phyloP scores from a whole-genome alignment of 35 echinoderm and acorn worm genomes.

The Acanthaster planci region DNA sequence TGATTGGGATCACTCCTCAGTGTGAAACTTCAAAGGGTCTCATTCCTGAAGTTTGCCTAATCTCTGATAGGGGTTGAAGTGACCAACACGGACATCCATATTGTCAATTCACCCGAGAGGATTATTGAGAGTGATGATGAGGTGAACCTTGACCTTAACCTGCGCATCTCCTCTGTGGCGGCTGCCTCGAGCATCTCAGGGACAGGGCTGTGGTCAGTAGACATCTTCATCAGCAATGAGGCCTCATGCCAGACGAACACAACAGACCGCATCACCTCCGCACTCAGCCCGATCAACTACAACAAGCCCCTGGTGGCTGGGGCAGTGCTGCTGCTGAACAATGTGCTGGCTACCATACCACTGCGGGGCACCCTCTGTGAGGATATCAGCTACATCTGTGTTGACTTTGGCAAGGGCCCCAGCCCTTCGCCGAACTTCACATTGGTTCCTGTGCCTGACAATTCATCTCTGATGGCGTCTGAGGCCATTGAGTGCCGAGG shows the following conservation, averaged over 20 bases:
- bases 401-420: neutral
- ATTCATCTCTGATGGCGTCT: conserved; percentile 29
- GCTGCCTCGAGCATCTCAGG: conserved; percentile 11
- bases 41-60: neutral
- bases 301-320: neutral
- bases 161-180: neutral
- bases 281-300: neutral
- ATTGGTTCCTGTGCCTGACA: neutral
- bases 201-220: neutral
- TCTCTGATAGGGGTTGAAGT: conserved; percentile 28
- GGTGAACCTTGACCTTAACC: conserved; percentile 23
- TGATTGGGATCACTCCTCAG: neutral
- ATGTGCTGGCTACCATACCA: neutral
- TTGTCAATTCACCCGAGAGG: neutral
- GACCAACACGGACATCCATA: conserved; percentile 2
- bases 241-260: neutral
- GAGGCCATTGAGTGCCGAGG: conserved; percentile 40
- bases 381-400: conserved; percentile 24
- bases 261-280: neutral
- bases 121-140: neutral
- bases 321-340: conserved; percentile 1
- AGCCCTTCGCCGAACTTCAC: conserved; percentile 7
- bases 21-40: neutral
- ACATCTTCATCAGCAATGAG: neutral
- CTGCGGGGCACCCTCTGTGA: conserved; percentile 3